Base-by-base conservation (phyloP, 92 coral and sea anemone species). In the Porites lobata region DNA sequence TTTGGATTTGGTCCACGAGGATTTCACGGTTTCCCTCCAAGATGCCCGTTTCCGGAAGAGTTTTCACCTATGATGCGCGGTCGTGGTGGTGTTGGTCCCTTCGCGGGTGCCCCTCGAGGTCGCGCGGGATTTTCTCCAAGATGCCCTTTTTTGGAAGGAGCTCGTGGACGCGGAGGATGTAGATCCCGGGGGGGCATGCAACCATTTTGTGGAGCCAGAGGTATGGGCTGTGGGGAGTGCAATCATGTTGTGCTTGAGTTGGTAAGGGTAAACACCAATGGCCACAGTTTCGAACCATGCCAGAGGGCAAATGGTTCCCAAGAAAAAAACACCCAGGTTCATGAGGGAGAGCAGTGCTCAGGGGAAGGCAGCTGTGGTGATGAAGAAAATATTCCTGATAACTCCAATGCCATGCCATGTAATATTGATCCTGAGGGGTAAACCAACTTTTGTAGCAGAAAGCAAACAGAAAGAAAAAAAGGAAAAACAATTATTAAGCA, bases 1-100 rank as follows among this genome's bases (percentile, higher is more conserved):
- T 68, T 62, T 81, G 76, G 76, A 13, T 80, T 80, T 29, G 76
- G 75, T 3, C 75, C 75, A 50, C 85, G 65, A 80, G 75, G 76
- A 22, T 52, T 68, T 53, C 52, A 65, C 64, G 66, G 76, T 81
- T 67, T 43, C 47, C 84, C 52, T 66, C 53, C 76, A 24, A 68
- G 85, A 5, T 18, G 65, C 65, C 65, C 65, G 15, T 50, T 66
- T 68, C 74, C 75, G 24, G 20, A 54, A 53, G 53, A 81, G 67
- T 69, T 32, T 76, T 26, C 76, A 14, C 53, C 32, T 9, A n/a
- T 43, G 64, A 50, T 81, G 76, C 56, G 62, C n/a, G 65, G 65
- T 56, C 52, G 66, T 17, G 76, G 85, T 24, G 65, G 85, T 15
- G 52, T 81, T 12, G 85, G 85, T 65, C 74, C 84, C 54, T 80